These are phyloP conservation scores for Exephanes ischioxanthus DNA, from an alignment of 2,888 invertebrate species.

Conservation along the genomic window DNA sequence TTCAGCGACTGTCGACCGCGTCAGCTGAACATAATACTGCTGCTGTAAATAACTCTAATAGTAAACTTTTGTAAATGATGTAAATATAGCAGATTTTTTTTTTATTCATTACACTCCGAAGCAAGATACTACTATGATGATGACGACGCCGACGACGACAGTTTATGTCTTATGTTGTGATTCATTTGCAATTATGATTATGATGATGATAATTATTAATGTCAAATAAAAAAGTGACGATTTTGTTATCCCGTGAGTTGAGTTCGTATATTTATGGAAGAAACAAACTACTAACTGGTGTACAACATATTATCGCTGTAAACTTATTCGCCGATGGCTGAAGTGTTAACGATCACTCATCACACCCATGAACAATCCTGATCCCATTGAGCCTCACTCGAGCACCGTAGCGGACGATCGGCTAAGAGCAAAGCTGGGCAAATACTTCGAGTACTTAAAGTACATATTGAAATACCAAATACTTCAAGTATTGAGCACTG, in stretches of 20 bases:
- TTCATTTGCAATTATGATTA: conserved; percentile 48
- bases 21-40: conserved; percentile 56
- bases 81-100: conserved; percentile 78
- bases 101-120: conserved; percentile 69
- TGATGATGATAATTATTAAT: conserved; percentile 39
- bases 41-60: conserved; percentile 77
- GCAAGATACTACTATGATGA: conserved; percentile 61
- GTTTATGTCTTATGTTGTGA: conserved; percentile 43
- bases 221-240: conserved; percentile 6
- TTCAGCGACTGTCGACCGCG: conserved; percentile 33
- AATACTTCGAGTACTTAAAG: neutral
- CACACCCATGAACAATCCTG: conserved; percentile 11
- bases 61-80: conserved; percentile 77
- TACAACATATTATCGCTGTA: conserved; percentile 6
- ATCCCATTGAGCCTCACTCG: conserved; percentile 8
- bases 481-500: no score
- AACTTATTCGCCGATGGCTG: neutral
- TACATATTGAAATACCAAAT: neutral
- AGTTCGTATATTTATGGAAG: neutral
- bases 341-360: neutral
- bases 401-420: conserved; percentile 3
- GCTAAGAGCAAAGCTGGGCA: neutral
- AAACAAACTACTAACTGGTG: neutral
- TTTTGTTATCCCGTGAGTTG: neutral
- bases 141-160: conserved; percentile 60